Evolutionary conservation across 35 echinoderm and acorn worm genomes (phyloP).

Genomic region (Stichopus chloronotus): DNA sequence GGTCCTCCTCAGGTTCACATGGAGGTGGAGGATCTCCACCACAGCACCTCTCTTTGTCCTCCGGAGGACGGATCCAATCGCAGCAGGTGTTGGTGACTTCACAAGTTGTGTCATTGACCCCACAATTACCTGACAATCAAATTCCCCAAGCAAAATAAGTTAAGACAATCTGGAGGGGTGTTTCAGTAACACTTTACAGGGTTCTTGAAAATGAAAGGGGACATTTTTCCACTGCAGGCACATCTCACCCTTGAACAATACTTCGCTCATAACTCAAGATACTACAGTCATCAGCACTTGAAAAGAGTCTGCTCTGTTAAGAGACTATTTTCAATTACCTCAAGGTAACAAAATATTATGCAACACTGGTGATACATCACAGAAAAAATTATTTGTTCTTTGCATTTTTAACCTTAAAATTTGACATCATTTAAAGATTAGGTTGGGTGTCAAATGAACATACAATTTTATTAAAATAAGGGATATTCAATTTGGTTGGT

Average conservation of each 20-base stretch:
- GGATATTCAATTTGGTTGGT: no score
- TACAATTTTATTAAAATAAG: no score
- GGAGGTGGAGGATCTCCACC: conserved; percentile 52
- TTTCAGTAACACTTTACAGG: neutral
- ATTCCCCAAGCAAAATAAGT: neutral
- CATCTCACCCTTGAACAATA: neutral
- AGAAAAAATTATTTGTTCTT: no score
- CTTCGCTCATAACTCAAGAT: no score
- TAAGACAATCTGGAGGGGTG: neutral
- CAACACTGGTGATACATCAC: no score
- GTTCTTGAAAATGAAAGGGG: neutral
- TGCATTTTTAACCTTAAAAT: no score
- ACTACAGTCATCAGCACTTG: no score
- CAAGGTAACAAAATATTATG: no score
- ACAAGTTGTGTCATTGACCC: conserved; percentile 69
- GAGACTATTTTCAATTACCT: no score
- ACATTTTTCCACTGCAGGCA: neutral
- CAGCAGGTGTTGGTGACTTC: conserved; percentile 71
- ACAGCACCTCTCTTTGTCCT: conserved; percentile 54
- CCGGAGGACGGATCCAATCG: conserved; percentile 67
- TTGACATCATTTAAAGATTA: no score
- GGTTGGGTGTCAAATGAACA: no score
- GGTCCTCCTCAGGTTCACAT: conserved; percentile 51
- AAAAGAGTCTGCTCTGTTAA: no score
- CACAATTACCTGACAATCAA: conserved; percentile 72